A percentile compares a stretch with the other conserved stretches of the same genome.
Evolutionary conservation across 2,113 vertebrate genomes (phyloP).

Genomic region (Orientallactaga bullata): DNA sequence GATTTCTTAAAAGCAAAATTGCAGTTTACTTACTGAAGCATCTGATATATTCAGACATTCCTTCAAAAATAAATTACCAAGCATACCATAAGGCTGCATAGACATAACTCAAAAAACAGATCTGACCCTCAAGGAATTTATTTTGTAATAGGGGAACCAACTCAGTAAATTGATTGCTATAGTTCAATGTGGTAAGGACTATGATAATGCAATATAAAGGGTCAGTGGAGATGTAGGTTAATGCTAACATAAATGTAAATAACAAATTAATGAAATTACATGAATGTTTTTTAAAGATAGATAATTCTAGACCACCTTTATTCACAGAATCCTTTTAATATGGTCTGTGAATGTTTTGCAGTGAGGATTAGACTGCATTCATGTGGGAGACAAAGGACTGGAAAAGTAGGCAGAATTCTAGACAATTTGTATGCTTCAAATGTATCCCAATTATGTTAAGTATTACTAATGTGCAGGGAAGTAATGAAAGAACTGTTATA

Average conservation of each 20-base stretch:
- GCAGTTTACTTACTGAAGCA: background rate
- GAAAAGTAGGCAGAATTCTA: conserved; percentile 22
- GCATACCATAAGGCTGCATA: background rate
- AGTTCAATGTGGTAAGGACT: background rate
- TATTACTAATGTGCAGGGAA: conserved; percentile 23
- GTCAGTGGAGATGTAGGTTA: background rate
- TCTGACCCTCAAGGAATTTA: background rate
- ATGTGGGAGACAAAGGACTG: conserved; percentile 16
- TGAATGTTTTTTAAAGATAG: background rate
- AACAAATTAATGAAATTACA: conserved; percentile 2
- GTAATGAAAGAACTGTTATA: background rate
- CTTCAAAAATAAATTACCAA: conserved; percentile 16
- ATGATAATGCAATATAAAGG: background rate
- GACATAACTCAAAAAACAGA: conserved; percentile 57
- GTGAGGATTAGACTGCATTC: background rate
- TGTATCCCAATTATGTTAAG: conserved; percentile 40
- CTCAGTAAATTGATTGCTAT: conserved; percentile 11
- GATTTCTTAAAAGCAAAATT: conserved; percentile 25
- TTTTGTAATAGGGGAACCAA: background rate
- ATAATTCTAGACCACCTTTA: background rate
- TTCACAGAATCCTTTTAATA: conserved; percentile 37
- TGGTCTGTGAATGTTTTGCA: background rate
- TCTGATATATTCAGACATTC: background rate
- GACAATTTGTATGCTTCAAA: conserved; percentile 42
- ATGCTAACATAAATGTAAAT: conserved; percentile 23